Evolutionary conservation across 2,113 vertebrate genomes (phyloP).

Genomic region (Cyprinodon variegatus): DNA sequence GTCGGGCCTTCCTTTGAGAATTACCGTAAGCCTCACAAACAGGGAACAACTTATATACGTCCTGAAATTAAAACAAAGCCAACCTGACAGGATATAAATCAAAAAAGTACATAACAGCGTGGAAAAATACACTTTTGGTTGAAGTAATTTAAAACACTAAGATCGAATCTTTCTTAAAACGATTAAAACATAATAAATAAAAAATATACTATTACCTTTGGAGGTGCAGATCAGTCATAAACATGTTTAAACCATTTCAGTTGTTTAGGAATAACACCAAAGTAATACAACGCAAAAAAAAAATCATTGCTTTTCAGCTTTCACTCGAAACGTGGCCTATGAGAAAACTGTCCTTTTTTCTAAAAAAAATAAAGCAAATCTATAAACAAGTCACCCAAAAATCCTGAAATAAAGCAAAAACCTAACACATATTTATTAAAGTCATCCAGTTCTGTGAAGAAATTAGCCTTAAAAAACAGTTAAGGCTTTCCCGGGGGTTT

Average conservation of each 20-base stretch:
- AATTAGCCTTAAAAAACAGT: conserved; percentile 13
- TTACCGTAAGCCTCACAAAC: not conserved
- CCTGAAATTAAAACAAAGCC: not conserved
- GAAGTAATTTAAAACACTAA: conserved; percentile 7
- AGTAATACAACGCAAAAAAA: conserved; percentile 46
- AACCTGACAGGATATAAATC: not conserved
- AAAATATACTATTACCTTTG: not conserved
- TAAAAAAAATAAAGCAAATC: not conserved
- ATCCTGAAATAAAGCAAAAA: not conserved
- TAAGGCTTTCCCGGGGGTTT: conserved; percentile 77
- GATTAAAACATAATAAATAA: not conserved
- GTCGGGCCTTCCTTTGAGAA: not conserved
- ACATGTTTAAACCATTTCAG: not conserved
- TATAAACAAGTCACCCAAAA: not conserved
- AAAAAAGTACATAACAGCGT: not conserved
- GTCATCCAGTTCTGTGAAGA: not conserved
- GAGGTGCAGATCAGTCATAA: not conserved
- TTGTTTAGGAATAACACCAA: not conserved
- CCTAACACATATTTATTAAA: not conserved
- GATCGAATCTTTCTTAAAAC: not conserved
- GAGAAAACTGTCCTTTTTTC: not conserved
- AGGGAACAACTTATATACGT: not conserved
- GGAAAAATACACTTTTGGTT: not conserved
- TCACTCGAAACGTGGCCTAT: conserved; percentile 58
- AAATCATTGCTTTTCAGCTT: conserved; percentile 20